Percentiles rank a stretch among this genome's conserved stretches.
These are phyloP conservation scores for Liasis olivaceus DNA, from an alignment of 2,797 vertebrate species.

Conservation along the genomic window DNA sequence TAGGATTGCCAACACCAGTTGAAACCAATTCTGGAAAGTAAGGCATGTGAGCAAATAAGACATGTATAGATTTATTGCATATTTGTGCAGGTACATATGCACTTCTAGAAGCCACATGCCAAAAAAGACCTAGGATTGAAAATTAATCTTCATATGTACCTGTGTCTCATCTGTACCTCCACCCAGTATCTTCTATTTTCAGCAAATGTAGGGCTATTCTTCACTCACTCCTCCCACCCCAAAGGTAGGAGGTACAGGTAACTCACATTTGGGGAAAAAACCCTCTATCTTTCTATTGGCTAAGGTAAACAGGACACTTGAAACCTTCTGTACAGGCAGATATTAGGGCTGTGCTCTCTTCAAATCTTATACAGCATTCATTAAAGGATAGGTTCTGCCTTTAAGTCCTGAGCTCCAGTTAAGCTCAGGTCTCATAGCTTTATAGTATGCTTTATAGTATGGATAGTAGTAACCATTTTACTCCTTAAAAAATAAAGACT, in stretches of 20 bases:
- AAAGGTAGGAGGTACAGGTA: background rate
- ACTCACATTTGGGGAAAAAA: rapidly evolving
- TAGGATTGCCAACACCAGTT: too few species aligned
- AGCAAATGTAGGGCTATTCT: background rate
- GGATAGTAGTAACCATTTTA: background rate
- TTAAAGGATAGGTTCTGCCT: background rate
- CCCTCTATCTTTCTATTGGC: background rate
- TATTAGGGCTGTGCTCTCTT: background rate
- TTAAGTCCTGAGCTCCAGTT: background rate
- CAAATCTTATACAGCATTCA: background rate
- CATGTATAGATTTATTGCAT: too few species aligned
- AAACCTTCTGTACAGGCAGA: background rate
- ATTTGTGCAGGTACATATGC: background rate
- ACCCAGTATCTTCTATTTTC: background rate
- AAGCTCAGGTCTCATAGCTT: background rate
- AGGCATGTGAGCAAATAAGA: too few species aligned
- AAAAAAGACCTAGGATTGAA: background rate
- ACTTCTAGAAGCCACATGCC: background rate
- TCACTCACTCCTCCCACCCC: background rate
- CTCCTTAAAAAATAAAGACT: background rate
- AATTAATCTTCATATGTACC: background rate
- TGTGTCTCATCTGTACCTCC: background rate
- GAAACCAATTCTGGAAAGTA: too few species aligned
- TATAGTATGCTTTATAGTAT: background rate
- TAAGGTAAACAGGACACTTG: background rate